Conservation (phyloP, 2,888 invertebrate genomes). For the Tipula helvola region DNA sequence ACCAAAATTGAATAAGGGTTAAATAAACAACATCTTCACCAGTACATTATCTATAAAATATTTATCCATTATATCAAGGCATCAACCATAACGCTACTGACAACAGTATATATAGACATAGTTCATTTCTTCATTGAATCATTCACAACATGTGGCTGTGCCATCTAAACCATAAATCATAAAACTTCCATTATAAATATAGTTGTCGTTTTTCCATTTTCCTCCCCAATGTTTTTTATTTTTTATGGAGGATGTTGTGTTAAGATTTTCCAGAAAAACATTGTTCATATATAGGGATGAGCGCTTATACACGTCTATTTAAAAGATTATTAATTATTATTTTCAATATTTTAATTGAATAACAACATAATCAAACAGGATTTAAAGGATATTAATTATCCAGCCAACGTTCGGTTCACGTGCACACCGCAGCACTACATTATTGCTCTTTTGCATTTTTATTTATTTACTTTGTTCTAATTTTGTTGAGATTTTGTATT, state of each 20-base stretch:
- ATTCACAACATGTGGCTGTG: conserved; percentile 10
- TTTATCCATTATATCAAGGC: neutral
- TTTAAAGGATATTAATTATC: neutral
- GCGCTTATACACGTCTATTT: neutral
- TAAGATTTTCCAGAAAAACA: neutral
- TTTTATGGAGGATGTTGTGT: conserved; percentile 7
- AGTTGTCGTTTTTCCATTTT: conserved; percentile 13
- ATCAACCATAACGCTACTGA: neutral
- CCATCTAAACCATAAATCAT: conserved; percentile 18
- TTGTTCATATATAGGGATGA: neutral
- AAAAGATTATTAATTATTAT: neutral
- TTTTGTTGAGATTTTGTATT: neutral
- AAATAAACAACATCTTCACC: neutral
- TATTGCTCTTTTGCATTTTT: neutral
- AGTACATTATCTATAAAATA: neutral
- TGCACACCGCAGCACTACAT: neutral
- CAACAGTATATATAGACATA: neutral
- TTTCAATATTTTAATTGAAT: neutral
- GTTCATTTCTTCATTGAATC: neutral
- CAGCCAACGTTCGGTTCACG: neutral
- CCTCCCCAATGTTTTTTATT: conserved; percentile 10
- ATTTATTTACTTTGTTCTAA: neutral
- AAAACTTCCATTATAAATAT: neutral
- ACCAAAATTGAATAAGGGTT: neutral
- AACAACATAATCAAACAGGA: neutral